Evolutionary conservation across 2,797 vertebrate species (phyloP), one percentile per base, ranked within the genome.

Genomic region (Ciconia nigra): DNA sequence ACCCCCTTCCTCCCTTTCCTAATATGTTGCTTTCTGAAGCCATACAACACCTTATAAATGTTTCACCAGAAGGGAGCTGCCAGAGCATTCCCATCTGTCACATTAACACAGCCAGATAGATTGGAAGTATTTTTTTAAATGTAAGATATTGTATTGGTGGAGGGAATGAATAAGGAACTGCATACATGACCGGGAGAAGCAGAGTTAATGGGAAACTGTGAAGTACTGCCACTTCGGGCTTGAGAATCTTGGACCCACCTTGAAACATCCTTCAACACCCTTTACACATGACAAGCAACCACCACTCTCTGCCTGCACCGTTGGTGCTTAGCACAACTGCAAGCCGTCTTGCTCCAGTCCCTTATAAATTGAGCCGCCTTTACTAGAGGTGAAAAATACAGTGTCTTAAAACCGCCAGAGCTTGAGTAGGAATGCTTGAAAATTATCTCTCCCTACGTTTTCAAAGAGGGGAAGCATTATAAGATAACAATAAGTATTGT

Each of bases 31-130:
- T 92, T 97, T 96, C 73, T 93, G 92, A 97, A 96, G 87, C 87
- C 85, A 15, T 58, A 57, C 76, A 89, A 6, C 88, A 93, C 89
- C 85, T 91, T 96, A 93, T 92, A 96, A 97, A 98, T 96, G 85
- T 98, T 98, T 97, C 88, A 92, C 33, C 86, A 87, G 78, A 51
- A 90, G 70, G 76, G 74, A 92, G 31, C 25, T 94, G 76, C 89
- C 83, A 82, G 88, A 95, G 69, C 46, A 63, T 87, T 91, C 94
- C 90, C 70, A 88, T 96, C 94, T 96, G 96, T 81, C 84, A 74
- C 69, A 52, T 82, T 70, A 90, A 42, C 71, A 35, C 52, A 71
- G 83, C 55, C 85, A 83, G 79, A 73, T 9, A 83, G 79, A 73
- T 9, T 92, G 92, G 81, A 89, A 90, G 44, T 52, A 61, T 42